phyloP scores from a whole-genome alignment of 30 jellyfish, hydroid and myxozoan genomes.

The Rhopilema esculentum region DNA sequence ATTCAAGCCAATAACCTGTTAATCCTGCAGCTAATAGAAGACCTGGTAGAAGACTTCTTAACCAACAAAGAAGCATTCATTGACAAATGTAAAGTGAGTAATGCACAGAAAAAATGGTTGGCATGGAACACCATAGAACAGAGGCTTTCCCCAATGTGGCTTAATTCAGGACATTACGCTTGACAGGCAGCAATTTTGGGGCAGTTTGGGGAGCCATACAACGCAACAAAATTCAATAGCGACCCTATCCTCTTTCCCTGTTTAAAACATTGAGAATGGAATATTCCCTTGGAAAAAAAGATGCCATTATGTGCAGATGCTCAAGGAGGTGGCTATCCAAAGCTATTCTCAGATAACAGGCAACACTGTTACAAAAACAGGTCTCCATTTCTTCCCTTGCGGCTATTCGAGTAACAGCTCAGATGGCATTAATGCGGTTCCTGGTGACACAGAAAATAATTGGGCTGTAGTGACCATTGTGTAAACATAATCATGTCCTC shows the following conservation, averaged over 20 bases:
- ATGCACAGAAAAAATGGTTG: conserved; percentile 16
- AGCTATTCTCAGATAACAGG: conserved; percentile 2
- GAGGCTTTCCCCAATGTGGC: too few species aligned
- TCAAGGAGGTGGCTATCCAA: background rate
- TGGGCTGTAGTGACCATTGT: too few species aligned
- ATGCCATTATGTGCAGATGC: conserved; percentile 28
- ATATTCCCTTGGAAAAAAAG: too few species aligned
- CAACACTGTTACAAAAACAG: conserved; percentile 12
- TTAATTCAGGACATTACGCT: background rate
- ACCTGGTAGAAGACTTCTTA: conserved; percentile 3
- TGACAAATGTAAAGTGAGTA: background rate
- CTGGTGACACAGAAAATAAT: background rate
- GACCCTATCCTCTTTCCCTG: too few species aligned
- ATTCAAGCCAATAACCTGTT: background rate
- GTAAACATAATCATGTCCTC: too few species aligned
- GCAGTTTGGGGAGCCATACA: too few species aligned
- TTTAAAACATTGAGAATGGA: too few species aligned
- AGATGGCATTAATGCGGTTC: conserved; percentile 11
- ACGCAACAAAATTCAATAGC: too few species aligned
- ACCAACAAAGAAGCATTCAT: conserved; percentile 2
- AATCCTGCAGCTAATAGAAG: conserved; percentile 23
- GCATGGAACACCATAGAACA: conserved; percentile 18
- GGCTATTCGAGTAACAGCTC: conserved; percentile 14
- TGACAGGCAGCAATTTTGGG: conserved; percentile 38
- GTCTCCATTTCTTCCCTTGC: conserved; percentile 26